Conservation (phyloP, 53 echinoderm and acorn worm species). For the Antedon mediterranea region DNA sequence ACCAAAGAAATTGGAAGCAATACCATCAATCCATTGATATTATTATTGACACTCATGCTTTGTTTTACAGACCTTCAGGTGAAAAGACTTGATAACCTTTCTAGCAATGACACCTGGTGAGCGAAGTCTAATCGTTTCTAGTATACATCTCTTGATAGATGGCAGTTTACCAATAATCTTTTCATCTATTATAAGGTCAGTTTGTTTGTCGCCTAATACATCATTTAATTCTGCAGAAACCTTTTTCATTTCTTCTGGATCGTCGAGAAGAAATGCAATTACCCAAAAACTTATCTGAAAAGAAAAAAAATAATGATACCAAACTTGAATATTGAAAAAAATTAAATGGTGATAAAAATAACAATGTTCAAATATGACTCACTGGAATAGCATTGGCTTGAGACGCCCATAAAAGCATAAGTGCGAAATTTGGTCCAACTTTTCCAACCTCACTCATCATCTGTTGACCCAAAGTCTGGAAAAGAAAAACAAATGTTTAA, state of each 20-base stretch:
- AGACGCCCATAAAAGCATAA: slow-evolving; percentile 2
- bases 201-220: not conserved
- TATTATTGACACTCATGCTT: not conserved
- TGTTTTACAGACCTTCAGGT: not conserved
- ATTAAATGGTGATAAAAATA: too few relatives aligned
- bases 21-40: too few relatives aligned
- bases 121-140: slow-evolving; percentile 4
- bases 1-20: too few relatives aligned
- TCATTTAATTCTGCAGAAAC: not conserved
- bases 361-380: too few relatives aligned
- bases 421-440: not conserved
- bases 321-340: too few relatives aligned
- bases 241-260: not conserved
- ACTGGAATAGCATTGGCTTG: slow-evolving; percentile 9
- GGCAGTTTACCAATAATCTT: not conserved
- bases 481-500: not conserved
- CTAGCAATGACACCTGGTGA: slow-evolving; percentile 8
- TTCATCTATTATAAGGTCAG: not conserved
- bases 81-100: not conserved
- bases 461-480: not conserved
- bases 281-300: slow-evolving; percentile 5
- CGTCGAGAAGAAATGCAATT: not conserved
- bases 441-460: not conserved
- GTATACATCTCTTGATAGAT: not conserved
- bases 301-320: not conserved